phyloP scores from a whole-genome alignment of 1,140 invertebrate species.

The Adoxophyes honmai region DNA sequence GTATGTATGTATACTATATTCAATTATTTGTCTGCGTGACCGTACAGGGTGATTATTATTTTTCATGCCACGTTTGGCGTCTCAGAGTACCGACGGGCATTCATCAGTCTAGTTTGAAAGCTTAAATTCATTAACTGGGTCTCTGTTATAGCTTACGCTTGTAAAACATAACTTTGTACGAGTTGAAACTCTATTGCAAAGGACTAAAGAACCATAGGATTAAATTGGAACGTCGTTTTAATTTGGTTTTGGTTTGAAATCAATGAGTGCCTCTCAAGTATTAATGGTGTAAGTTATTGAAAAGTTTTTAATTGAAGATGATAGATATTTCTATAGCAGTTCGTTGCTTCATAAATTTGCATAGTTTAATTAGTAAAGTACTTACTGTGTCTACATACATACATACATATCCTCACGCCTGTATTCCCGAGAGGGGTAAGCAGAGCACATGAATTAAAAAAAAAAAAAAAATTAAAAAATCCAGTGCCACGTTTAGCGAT shows the following conservation, averaged over 20 bases:
- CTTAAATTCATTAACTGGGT: constrained; percentile 2
- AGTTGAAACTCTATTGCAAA: not conserved
- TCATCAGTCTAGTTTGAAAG: constrained; percentile 1
- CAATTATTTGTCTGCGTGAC: constrained; percentile 6
- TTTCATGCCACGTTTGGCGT: constrained; percentile 8
- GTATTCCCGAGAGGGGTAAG: too few relatives aligned
- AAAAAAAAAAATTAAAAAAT: too few relatives aligned
- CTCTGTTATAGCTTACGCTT: not conserved
- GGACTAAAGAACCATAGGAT: not conserved
- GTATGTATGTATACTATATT: too few relatives aligned
- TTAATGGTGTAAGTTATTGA: constrained; percentile 4
- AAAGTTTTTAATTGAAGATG: constrained; percentile 4
- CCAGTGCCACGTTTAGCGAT: too few relatives aligned
- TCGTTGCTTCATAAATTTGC: too few relatives aligned
- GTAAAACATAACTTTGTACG: not conserved
- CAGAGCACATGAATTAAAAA: too few relatives aligned
- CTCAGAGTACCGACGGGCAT: not conserved
- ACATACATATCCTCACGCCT: too few relatives aligned
- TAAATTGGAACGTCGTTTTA: not conserved
- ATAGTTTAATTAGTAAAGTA: too few relatives aligned
- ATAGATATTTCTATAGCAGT: not conserved
- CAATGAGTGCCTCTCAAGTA: constrained; percentile 3
- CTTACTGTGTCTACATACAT: too few relatives aligned
- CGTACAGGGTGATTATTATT: constrained; percentile 8
- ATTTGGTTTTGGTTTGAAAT: not conserved